Base-by-base conservation (phyloP, 2,797 vertebrate species). In the Poecilia velifera region DNA sequence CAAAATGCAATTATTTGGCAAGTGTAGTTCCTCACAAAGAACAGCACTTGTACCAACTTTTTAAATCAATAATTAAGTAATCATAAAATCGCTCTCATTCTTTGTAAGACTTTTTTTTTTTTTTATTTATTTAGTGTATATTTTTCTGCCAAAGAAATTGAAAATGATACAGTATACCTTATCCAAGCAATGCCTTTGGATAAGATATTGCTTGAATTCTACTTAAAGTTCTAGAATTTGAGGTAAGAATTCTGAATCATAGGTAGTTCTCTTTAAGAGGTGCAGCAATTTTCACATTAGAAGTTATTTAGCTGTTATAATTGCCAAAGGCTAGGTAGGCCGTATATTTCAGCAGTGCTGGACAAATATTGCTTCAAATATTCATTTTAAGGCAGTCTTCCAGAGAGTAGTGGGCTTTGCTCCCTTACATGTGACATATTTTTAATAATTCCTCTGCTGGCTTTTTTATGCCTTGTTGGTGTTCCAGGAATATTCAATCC, bases 1-100 rank as follows among this genome's bases (percentile, higher is more conserved):
- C 76, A 55, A 78, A 59, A 34, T 43, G 5, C 22, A 68, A 14
- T 43, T 72, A 70, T 76, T 45, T 83, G 43, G 72, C 57, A 79
- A 41, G 12, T 39, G 36, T 22, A 39, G 41, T 20, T 82, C 64
- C 46, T 25, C 77, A 41, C 14, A 53, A 73, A 13, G 4, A 55
- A 39, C 49, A 55, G 49, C 14, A 64, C 16, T 64, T 36, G 18
- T 34, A 6, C 14, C 4, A 28, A 71, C 12, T n/a, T 46, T 28
- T 71, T 45, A 14, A 28, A 71, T 13, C 0, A 6, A 34, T 62
- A 62, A 62, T 18, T 16, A 14, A n/a, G 57, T 34, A 6, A 62
- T 34, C 2, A 18, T 18, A 31, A 62, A 62, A 62, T 7, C 34
- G 6, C 13, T 62, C 28, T 6, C 57, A 6, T 62, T 34, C 57